These are phyloP conservation scores for fruit fly (Drosophila melanogaster) DNA, from an alignment of 1,140 invertebrate species.

Conservation along the genomic window DNA sequence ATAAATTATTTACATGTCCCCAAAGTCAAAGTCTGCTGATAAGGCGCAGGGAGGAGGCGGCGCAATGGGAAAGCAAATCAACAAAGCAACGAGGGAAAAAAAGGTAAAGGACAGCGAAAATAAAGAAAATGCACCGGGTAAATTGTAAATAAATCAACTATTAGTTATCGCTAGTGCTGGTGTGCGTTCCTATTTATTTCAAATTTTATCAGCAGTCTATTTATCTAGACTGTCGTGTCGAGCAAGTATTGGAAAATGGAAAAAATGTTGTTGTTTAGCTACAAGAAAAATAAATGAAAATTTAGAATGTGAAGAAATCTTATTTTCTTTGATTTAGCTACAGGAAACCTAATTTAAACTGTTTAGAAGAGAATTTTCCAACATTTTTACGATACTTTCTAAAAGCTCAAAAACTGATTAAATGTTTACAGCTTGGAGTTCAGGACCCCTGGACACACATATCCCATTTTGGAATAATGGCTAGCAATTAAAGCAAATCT, in stretches of 20 bases:
- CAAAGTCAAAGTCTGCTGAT: slow-evolving; percentile 81
- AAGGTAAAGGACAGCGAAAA: slow-evolving; percentile 35
- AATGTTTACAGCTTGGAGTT: slow-evolving; percentile 13
- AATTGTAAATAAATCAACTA: slow-evolving; percentile 77
- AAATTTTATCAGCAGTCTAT: slow-evolving; percentile 30
- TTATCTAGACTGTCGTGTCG: slow-evolving; percentile 19
- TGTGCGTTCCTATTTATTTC: slow-evolving; percentile 28
- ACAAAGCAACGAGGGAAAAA: slow-evolving; percentile 27
- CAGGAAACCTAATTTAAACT: neutral
- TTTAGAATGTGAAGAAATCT: neutral
- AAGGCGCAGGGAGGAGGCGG: slow-evolving; percentile 21
- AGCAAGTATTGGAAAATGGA: slow-evolving; percentile 13
- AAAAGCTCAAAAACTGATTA: slow-evolving; percentile 8
- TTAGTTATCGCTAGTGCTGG: slow-evolving; percentile 42
- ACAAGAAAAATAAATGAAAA: neutral
- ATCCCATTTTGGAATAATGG: slow-evolving; percentile 25
- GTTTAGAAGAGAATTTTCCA: neutral
- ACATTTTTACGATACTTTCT: slow-evolving; percentile 1
- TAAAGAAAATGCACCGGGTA: slow-evolving; percentile 47
- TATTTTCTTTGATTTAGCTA: no score
- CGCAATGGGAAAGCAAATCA: slow-evolving; percentile 36
- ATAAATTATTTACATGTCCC: slow-evolving; percentile 83
- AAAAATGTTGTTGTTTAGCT: neutral
- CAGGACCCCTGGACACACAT: slow-evolving; percentile 1
- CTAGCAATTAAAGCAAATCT: slow-evolving; percentile 45